Evolutionary conservation across 2,888 invertebrate genomes (phyloP).

Genomic region (Clunio marinus): DNA sequence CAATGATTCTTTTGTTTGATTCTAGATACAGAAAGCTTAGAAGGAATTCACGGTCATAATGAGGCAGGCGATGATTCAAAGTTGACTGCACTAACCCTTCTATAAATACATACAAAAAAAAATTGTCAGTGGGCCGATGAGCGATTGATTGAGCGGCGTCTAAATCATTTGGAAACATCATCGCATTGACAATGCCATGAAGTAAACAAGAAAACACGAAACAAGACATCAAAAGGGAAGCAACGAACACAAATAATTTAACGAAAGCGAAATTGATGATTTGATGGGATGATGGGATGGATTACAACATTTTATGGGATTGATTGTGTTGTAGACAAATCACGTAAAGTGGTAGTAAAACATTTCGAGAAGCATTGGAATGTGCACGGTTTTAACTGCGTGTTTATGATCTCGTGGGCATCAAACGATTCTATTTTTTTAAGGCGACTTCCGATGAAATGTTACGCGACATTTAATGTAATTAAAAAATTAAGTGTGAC

Average conservation of each 20-base stretch:
- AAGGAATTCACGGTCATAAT: conserved; percentile 16
- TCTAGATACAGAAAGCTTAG: neutral
- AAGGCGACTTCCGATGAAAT: neutral
- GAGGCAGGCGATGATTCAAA: neutral
- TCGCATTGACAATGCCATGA: too few relatives aligned
- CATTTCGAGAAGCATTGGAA: neutral
- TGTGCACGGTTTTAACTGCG: neutral
- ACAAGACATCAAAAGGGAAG: neutral
- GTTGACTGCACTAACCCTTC: conserved; percentile 12
- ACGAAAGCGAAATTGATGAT: neutral
- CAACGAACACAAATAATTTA: neutral
- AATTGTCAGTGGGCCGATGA: too few relatives aligned
- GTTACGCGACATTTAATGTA: neutral
- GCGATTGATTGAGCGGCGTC: conserved; percentile 25
- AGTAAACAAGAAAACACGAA: too few relatives aligned
- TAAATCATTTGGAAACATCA: conserved; percentile 5
- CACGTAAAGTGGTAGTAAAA: neutral
- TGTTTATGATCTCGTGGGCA: conserved; percentile 3
- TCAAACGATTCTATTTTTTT: too few relatives aligned
- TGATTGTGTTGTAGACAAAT: neutral
- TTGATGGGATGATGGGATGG: too few relatives aligned
- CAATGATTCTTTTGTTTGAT: neutral
- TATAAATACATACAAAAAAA: too few relatives aligned
- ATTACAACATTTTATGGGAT: too few relatives aligned
- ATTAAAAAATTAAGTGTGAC: too few relatives aligned